Evolutionary conservation across 1,140 invertebrate genomes (phyloP).

Genomic region (Macrosteles quadrilineatus): DNA sequence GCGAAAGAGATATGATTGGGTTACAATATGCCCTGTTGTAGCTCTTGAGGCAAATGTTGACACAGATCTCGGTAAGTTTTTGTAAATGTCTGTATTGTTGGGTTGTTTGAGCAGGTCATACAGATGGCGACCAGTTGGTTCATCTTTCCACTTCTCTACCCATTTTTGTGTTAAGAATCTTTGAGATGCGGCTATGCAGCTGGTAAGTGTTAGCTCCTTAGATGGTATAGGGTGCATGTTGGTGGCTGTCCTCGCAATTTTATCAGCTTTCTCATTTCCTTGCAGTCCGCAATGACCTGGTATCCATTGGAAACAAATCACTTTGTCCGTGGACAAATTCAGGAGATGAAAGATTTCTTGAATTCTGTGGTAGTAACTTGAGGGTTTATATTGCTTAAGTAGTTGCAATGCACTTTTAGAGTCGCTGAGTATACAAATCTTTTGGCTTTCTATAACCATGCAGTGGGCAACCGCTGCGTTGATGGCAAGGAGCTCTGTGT

Average conservation of each 20-base stretch:
- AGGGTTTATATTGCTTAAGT: not conserved
- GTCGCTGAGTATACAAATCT: no score
- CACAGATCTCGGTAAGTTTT: not conserved
- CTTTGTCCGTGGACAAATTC: not conserved
- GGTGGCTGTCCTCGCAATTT: not conserved
- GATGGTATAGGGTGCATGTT: no score
- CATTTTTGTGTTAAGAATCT: not conserved
- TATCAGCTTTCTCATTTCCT: not conserved
- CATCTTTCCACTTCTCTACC: not conserved
- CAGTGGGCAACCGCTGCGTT: no score
- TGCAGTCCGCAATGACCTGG: constrained; percentile 1
- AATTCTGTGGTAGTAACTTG: not conserved
- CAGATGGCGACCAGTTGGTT: not conserved
- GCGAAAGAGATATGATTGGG: no score
- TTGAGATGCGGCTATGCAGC: not conserved
- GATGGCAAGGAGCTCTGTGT: no score
- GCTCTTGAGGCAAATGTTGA: not conserved
- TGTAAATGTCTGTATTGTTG: not conserved
- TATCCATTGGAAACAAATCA: not conserved
- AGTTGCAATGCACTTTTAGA: no score
- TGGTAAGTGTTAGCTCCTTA: not conserved
- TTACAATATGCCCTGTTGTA: no score
- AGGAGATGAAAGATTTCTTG: not conserved
- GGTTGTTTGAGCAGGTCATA: not conserved
- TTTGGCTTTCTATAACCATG: no score